Percentiles rank a stretch among this genome's conserved stretches.
Conservation (phyloP, 2,797 vertebrate genomes). For the Mus caroli region DNA sequence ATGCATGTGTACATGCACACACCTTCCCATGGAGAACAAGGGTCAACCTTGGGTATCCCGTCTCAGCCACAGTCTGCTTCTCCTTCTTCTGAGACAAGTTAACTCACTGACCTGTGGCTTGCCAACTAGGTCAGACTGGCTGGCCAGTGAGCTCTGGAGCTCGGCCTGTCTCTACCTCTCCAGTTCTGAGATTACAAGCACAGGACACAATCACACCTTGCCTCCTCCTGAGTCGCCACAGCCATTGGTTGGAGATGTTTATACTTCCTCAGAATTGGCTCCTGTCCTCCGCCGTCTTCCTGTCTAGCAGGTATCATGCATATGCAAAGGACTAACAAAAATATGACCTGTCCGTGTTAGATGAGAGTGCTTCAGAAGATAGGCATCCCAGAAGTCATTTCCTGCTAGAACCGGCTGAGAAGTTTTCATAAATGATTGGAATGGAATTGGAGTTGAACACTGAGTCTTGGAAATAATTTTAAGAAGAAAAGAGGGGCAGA, state of each 20-base stretch:
- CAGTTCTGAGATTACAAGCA: background rate
- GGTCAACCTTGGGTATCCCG: background rate
- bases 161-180: background rate
- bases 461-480: constrained; percentile 68
- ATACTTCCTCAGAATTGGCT: background rate
- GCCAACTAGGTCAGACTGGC: background rate
- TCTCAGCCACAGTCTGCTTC: background rate
- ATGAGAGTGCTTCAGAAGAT: background rate
- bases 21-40: background rate
- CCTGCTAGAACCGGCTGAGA: constrained; percentile 37
- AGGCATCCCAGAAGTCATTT: constrained; percentile 56
- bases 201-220: background rate
- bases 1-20: background rate
- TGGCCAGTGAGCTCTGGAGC: background rate
- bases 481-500: constrained; percentile 62
- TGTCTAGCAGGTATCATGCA: background rate
- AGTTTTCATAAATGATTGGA: constrained; percentile 54
- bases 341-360: background rate
- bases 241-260: background rate
- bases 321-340: background rate
- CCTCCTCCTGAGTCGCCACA: background rate
- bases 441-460: constrained; percentile 51
- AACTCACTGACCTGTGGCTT: background rate
- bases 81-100: background rate
- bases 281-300: background rate